A percentile compares a stretch with the other conserved stretches of the same genome.
phyloP scores from a whole-genome alignment of 2,113 vertebrate genomes.

The Apteryx mantelli region DNA sequence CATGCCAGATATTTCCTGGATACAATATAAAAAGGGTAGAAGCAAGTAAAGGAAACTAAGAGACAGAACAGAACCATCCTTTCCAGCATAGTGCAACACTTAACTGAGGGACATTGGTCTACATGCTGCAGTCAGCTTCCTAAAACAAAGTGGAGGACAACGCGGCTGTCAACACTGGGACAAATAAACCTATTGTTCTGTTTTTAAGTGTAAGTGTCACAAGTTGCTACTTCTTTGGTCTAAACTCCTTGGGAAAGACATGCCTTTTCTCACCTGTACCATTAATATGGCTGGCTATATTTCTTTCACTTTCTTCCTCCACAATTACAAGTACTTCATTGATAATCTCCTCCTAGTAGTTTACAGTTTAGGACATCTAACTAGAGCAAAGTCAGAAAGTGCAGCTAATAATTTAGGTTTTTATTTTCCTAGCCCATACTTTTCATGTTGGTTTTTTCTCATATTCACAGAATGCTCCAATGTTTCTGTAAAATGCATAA shows the following conservation, averaged over 20 bases:
- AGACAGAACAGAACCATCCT: background rate
- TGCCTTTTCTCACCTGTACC: background rate
- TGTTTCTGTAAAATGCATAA: background rate
- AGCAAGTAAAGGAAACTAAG: background rate
- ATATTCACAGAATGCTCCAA: background rate
- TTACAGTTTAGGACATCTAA: background rate
- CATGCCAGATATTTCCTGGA: background rate
- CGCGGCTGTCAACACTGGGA: background rate
- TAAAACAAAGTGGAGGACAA: background rate
- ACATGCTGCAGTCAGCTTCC: fast-evolving
- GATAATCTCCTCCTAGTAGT: background rate
- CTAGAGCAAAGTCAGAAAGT: background rate
- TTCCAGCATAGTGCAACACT: background rate
- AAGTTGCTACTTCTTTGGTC: background rate
- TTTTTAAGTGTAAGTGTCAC: background rate
- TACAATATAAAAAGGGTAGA: background rate
- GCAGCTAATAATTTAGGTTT: background rate
- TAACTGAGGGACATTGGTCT: background rate
- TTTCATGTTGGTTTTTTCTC: background rate
- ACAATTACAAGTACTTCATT: background rate
- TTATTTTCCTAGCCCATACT: background rate
- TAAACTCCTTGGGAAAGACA: background rate
- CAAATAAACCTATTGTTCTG: background rate
- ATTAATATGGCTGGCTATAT: fast-evolving
- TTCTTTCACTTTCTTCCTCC: background rate